These are phyloP conservation scores for Oplegnathus fasciatus DNA, from an alignment of 2,113 vertebrate genomes.

Conservation along the genomic window DNA sequence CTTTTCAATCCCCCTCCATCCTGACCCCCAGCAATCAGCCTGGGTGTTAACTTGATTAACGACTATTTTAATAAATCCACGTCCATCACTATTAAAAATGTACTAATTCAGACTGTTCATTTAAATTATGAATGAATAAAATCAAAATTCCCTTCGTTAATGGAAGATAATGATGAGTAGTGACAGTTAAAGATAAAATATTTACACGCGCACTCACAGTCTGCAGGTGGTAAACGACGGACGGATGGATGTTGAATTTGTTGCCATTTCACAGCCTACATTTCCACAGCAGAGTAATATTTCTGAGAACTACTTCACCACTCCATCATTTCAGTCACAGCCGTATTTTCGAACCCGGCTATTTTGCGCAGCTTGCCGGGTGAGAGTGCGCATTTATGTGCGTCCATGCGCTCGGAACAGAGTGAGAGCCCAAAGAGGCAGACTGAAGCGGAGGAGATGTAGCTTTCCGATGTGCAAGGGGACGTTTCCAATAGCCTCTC, in stretches of 20 bases:
- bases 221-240: conserved; percentile 48
- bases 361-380: conserved; percentile 49
- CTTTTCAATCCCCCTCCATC: conserved; percentile 15
- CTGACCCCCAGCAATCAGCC: conserved; percentile 40
- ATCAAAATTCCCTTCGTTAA: conserved; percentile 78
- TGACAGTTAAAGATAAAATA: neutral
- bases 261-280: neutral
- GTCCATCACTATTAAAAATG: conserved; percentile 41
- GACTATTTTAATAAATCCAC: conserved; percentile 7
- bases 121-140: conserved; percentile 74
- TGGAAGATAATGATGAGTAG: conserved; percentile 57
- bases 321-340: neutral
- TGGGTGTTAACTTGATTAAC: conserved; percentile 39
- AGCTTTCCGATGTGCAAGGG: conserved; percentile 27
- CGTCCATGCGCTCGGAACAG: conserved; percentile 55
- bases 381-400: conserved; percentile 51
- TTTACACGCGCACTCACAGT: neutral
- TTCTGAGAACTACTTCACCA: neutral
- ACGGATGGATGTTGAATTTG: neutral
- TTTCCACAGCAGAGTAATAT: neutral
- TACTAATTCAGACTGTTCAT: conserved; percentile 81
- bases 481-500: conserved; percentile 44
- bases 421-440: conserved; percentile 60
- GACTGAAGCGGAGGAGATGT: conserved; percentile 44
- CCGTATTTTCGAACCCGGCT: neutral